Evolutionary conservation across 1,140 invertebrate genomes (phyloP).

Genomic region (Eumaeus atala): DNA sequence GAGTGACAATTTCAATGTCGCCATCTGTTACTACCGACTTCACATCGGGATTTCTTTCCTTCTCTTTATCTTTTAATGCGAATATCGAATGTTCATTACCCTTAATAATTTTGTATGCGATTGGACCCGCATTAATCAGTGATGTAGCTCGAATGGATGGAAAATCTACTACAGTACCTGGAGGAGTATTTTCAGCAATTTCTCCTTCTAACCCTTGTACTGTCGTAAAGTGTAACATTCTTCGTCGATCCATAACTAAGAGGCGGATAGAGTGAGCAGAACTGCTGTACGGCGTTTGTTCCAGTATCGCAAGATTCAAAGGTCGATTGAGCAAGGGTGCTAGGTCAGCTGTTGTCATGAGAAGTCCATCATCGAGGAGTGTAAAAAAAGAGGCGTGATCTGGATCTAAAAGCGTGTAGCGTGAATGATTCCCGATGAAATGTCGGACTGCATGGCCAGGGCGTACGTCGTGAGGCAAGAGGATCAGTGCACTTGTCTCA

Average conservation of each 20-base stretch:
- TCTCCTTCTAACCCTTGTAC: conserved; percentile 78
- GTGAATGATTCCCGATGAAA: conserved; percentile 76
- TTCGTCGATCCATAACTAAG: conserved; percentile 85
- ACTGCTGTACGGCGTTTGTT: conserved; percentile 85
- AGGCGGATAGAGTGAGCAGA: conserved; percentile 86
- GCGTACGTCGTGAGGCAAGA: conserved; percentile 87
- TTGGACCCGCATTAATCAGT: conserved; percentile 74
- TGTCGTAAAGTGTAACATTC: conserved; percentile 85
- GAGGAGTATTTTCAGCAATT: conserved; percentile 83
- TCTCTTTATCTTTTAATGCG: conserved; percentile 77
- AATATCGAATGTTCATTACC: conserved; percentile 83
- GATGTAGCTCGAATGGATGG: conserved; percentile 79
- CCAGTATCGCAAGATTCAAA: conserved; percentile 85
- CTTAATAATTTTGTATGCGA: conserved; percentile 85
- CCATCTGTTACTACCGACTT: conserved; percentile 75
- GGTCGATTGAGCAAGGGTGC: conserved; percentile 85
- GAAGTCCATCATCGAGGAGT: conserved; percentile 88
- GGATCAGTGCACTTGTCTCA: conserved; percentile 68
- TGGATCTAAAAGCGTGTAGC: conserved; percentile 82
- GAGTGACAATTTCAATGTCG: conserved; percentile 82
- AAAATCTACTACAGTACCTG: conserved; percentile 81
- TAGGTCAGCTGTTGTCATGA: conserved; percentile 92
- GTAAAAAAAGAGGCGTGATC: conserved; percentile 89
- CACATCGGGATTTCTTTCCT: conserved; percentile 74
- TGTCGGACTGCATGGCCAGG: conserved; percentile 89